Conservation (phyloP, 2,113 vertebrate genomes). For the Pitta sordida region DNA sequence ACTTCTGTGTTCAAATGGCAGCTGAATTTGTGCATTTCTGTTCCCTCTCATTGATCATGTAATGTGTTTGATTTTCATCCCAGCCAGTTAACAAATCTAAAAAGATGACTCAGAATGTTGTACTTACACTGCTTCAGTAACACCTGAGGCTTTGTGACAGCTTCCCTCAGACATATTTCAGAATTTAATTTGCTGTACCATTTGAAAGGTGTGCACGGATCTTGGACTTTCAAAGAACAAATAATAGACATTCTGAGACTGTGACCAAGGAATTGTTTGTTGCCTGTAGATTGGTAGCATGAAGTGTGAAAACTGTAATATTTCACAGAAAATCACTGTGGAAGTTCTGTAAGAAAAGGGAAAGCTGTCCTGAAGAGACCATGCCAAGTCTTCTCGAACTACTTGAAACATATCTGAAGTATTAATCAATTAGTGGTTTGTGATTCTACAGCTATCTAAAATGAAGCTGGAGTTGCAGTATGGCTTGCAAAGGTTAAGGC, state of each 20-base stretch:
- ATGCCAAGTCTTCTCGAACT: not conserved
- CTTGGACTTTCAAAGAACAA: not conserved
- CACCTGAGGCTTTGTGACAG: not conserved
- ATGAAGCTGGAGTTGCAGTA: not conserved
- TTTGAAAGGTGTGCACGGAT: not conserved
- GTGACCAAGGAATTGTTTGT: not conserved
- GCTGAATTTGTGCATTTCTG: not conserved
- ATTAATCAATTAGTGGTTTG: not conserved
- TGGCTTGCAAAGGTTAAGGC: not conserved
- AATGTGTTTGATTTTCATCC: not conserved
- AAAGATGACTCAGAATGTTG: not conserved
- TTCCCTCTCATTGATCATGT: not conserved
- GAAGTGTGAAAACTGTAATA: not conserved
- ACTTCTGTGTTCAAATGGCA: not conserved
- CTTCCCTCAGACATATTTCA: not conserved
- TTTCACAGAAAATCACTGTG: not conserved
- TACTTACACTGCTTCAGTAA: not conserved
- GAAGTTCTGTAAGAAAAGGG: not conserved
- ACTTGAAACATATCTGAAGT: not conserved
- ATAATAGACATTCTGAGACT: not conserved
- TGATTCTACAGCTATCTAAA: not conserved
- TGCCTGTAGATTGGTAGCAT: not conserved
- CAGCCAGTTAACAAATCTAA: not conserved
- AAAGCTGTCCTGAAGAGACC: not conserved
- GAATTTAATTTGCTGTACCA: not conserved